phyloP scores from a whole-genome alignment of 1,140 invertebrate species.

The Chrysomallon squamiferum region DNA sequence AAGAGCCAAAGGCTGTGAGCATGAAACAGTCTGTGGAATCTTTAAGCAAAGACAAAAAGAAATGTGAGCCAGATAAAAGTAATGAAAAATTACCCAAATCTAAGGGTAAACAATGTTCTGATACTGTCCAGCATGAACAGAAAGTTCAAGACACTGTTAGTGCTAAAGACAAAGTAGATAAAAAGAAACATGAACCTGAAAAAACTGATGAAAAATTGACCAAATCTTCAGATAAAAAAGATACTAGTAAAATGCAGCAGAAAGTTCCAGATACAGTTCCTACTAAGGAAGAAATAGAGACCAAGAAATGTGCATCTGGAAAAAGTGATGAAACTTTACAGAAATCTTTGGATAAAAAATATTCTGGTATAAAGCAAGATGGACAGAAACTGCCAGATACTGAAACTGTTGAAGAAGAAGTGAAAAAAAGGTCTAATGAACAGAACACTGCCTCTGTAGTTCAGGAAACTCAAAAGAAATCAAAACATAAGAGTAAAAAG shows the following conservation, averaged over 20 bases:
- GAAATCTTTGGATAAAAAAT: too few relatives aligned
- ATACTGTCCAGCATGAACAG: neutral
- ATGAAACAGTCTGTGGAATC: neutral
- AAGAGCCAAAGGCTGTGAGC: too few relatives aligned
- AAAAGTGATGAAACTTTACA: too few relatives aligned
- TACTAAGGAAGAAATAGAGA: neutral
- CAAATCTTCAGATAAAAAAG: neutral
- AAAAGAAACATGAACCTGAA: neutral
- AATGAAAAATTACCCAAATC: neutral
- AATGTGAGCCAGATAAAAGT: neutral
- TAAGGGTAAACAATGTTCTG: neutral
- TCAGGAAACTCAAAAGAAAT: too few relatives aligned
- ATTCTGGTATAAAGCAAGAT: too few relatives aligned
- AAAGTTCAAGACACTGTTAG: neutral
- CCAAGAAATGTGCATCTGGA: neutral
- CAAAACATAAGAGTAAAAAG: too few relatives aligned
- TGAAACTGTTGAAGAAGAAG: too few relatives aligned
- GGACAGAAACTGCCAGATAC: too few relatives aligned
- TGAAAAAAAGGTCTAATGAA: too few relatives aligned
- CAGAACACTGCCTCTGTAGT: too few relatives aligned
- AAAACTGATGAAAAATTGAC: neutral
- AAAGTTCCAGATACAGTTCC: neutral
- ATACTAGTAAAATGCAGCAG: neutral
- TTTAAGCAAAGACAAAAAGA: neutral
- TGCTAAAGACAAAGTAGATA: neutral